Evolutionary conservation across 1,140 invertebrate species (phyloP), one percentile per base, ranked within the genome.

Genomic region (Drosophila nikananu): DNA sequence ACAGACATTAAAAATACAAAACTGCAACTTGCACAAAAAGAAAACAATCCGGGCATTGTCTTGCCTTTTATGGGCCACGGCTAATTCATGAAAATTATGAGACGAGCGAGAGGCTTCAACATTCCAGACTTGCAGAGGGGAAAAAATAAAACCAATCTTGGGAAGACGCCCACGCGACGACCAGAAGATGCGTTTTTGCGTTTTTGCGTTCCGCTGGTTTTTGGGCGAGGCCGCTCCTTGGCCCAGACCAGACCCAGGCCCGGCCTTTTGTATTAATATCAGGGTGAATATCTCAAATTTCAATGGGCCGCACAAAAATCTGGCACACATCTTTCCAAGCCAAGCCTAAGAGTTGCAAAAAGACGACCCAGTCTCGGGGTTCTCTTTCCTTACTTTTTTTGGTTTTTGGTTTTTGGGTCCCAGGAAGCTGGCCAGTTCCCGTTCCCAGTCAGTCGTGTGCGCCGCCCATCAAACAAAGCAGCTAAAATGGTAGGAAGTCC

Each of bases 211-310:
- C 39, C 25, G 55, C 44, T 44, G 52, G 75, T 12, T 87, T 87
- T 55, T 73, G 70, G 70, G 67, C 54, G 70, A 73, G 67, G 68
- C 70, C 70, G 66, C 70, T 72, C 65, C 70, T 71, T 80, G 83
- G n/a, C 27, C 51, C 30, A 21, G 51, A 54, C 51, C 52, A 55
- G 44, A 7, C 44, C 44, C 12, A n/a, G 61, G 70, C 70, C 81
- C 13, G 39, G 84, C 84, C 84, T 81, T 82, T 90, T 82, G 76
- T 82, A 86, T 78, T 80, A 82, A 82, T 86, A 90, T 90, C 86
- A 90, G 83, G 86, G 73, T 78, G 78, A 90, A 82, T 90, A 90
- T 90, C 86, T 90, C 86, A 86, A 90, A 90, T 90, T 90, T 90
- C 86, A 86, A 76, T 72, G 86, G 71, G 80, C 65, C 84, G 59